Evolutionary conservation across 2,797 vertebrate species (phyloP).

Genomic region (Borostomias antarcticus): DNA sequence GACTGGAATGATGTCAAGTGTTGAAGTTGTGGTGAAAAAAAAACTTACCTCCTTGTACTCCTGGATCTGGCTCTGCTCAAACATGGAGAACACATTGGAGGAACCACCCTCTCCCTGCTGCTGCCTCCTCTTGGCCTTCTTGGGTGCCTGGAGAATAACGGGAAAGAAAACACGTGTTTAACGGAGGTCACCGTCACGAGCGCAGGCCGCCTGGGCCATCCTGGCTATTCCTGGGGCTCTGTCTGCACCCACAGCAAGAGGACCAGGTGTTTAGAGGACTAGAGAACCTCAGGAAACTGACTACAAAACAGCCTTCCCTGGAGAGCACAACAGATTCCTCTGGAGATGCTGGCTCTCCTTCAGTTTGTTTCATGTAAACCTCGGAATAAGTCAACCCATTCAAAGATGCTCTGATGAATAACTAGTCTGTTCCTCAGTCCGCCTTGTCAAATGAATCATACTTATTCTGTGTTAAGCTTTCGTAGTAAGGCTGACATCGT

Average conservation of each 20-base stretch:
- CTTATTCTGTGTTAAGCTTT: not conserved
- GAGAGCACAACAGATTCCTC: too few relatives aligned
- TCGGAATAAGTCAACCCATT: not conserved
- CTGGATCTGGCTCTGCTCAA: conserved; percentile 96
- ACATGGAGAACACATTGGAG: conserved; percentile 96
- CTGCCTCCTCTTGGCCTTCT: conserved; percentile 93
- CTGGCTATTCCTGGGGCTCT: too few relatives aligned
- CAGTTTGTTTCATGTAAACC: too few relatives aligned
- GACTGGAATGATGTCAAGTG: not conserved
- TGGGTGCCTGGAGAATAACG: conserved; percentile 82
- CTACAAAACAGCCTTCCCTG: too few relatives aligned
- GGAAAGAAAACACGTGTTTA: conserved; percentile 12
- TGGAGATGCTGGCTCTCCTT: too few relatives aligned
- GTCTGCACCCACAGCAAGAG: too few relatives aligned
- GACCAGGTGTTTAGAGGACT: too few relatives aligned
- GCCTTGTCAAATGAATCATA: too few relatives aligned
- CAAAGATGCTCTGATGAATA: too few relatives aligned
- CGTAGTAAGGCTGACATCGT: not conserved
- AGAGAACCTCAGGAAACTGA: too few relatives aligned
- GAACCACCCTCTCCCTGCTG: conserved; percentile 86
- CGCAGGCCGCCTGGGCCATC: not conserved
- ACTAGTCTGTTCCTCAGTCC: too few relatives aligned
- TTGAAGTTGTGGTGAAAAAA: conserved; percentile 3
- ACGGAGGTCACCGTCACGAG: not conserved
- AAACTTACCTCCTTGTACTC: conserved; percentile 91